Conservation (phyloP, 2,888 invertebrate genomes). For the Brachyptera putata region DNA sequence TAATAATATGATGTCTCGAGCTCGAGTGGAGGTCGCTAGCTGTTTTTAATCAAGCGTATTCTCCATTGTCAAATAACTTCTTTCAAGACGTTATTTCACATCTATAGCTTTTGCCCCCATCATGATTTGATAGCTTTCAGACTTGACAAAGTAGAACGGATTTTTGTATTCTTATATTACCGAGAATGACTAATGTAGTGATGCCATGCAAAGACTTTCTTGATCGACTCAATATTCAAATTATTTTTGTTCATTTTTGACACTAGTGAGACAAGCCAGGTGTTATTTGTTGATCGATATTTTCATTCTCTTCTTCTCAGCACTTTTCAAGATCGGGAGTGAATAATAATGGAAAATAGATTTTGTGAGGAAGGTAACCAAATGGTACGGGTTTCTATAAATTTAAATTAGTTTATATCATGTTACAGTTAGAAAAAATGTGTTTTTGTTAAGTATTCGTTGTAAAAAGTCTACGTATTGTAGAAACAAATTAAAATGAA, state of each 20-base stretch:
- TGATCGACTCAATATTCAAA: conserved; percentile 17
- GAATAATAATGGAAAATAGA: neutral
- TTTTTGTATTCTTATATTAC: conserved; percentile 24
- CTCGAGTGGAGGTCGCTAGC: conserved; percentile 1
- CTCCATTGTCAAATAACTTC: neutral
- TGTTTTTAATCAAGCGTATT: conserved; percentile 17
- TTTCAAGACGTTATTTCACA: conserved; percentile 6
- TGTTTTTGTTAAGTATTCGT: no score
- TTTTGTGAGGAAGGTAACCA: neutral
- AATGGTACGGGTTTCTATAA: conserved; percentile 11
- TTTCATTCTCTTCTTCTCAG: neutral
- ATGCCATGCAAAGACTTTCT: conserved; percentile 22
- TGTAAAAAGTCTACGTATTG: no score
- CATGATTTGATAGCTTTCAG: neutral
- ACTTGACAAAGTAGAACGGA: conserved; percentile 11
- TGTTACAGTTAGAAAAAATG: no score
- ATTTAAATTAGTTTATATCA: no score
- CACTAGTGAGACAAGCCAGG: conserved; percentile 20
- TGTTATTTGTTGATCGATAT: conserved; percentile 11
- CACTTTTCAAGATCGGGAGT: neutral
- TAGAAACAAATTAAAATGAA: no score
- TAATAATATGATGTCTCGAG: no score
- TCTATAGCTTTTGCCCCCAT: no score
- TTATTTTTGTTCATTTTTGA: conserved; percentile 19
- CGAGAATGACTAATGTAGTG: conserved; percentile 27